phyloP scores from a whole-genome alignment of 2,113 vertebrate genomes.

The Albula goreensis region DNA sequence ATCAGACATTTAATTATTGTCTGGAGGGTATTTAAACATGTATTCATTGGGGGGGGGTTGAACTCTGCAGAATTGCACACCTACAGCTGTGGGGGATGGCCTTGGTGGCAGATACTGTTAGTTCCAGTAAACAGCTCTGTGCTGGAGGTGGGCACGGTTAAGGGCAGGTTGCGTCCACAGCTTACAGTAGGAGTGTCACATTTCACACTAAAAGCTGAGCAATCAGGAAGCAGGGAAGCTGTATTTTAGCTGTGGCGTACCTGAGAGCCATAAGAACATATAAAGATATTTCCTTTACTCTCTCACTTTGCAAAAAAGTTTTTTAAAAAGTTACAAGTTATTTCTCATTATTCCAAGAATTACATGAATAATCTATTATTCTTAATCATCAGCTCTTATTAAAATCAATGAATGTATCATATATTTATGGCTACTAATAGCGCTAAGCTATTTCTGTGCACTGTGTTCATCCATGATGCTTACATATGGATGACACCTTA shows the following conservation, averaged over 20 bases:
- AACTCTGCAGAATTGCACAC: constrained; percentile 7
- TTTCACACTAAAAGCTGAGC: not conserved
- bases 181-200: not conserved
- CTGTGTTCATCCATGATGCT: not conserved
- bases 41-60: too few species aligned
- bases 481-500: not conserved
- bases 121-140: constrained; percentile 27
- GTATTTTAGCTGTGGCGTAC: not conserved
- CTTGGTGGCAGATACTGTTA: constrained; percentile 32
- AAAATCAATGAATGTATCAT: not conserved
- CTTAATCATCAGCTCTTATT: too few species aligned
- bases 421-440: not conserved
- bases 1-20: too few species aligned
- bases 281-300: not conserved
- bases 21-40: too few species aligned
- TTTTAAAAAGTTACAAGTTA: too few species aligned
- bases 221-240: not conserved
- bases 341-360: too few species aligned
- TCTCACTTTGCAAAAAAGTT: too few species aligned
- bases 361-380: too few species aligned
- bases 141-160: constrained; percentile 1
- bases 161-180: constrained; percentile 14
- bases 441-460: not conserved
- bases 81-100: constrained; percentile 42
- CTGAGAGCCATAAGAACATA: not conserved